phyloP scores from a whole-genome alignment of 1,140 invertebrate species.

The Vanessa atalanta region DNA sequence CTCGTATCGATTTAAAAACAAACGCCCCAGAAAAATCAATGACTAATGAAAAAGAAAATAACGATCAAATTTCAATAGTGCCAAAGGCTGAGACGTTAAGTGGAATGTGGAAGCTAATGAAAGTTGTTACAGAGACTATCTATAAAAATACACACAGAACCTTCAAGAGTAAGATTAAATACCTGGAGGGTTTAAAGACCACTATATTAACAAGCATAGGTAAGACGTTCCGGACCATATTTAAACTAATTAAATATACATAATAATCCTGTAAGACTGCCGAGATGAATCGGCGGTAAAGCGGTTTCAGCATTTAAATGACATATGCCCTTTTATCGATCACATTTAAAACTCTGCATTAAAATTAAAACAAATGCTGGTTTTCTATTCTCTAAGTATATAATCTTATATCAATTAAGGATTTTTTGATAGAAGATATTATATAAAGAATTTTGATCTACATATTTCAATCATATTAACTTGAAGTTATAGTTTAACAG shows the following conservation, averaged over 20 bases:
- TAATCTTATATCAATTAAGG: no score
- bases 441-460: no score
- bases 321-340: no score
- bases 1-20: not conserved
- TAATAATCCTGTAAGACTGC: no score
- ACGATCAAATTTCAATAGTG: conserved; percentile 16
- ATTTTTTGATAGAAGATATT: no score
- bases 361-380: no score
- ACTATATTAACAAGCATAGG: conserved; percentile 82
- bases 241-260: not conserved
- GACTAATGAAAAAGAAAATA: not conserved
- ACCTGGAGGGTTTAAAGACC: conserved; percentile 81
- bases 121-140: conserved; percentile 79
- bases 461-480: not conserved
- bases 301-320: no score
- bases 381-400: no score
- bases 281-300: no score
- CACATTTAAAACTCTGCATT: no score
- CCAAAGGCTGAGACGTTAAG: conserved; percentile 49
- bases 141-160: conserved; percentile 77
- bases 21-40: not conserved
- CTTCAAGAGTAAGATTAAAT: conserved; percentile 81
- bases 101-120: conserved; percentile 75
- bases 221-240: conserved; percentile 52
- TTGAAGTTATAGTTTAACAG: not conserved